Base-by-base conservation (phyloP, 2,113 vertebrate species). In the Microcebus griseorufus region DNA sequence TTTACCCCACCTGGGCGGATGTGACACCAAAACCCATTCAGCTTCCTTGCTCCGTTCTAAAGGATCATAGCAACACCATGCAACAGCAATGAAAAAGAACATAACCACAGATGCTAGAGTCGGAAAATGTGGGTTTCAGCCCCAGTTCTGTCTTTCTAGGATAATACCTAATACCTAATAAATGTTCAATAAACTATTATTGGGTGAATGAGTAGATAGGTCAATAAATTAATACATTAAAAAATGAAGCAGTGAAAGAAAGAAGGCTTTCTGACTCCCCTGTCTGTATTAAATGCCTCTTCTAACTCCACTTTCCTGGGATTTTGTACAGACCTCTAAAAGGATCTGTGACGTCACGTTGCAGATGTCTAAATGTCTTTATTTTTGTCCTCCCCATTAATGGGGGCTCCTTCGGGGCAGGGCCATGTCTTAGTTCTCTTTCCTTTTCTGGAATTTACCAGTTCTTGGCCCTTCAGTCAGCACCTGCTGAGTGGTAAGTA, bases 291-390 rank as follows among this genome's bases (percentile, higher is more conserved):
- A 11, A 8, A 4, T 6, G 32, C 37, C 34, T 60, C n/a, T 72
- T 11, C 48, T 13, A 42, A 42, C 5, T 14, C 51, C 16, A 1
- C 51, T 85, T 42, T 22, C 39, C 27, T 22, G 27, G 58, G 13
- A 22, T 79, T 14, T 34, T 62, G 2, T 1, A 8, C 0, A 42
- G 64, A 25, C 29, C 3, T 5, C 45, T 27, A 2, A 3, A 0
- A 12, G 25, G 11, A 2, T 16, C 3, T 58, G 34, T 16, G 25
- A 22, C 22, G 5, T 6, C 3, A 0, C 4, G 29, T 2, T 18
- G 45, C 14, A 4, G 22, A 6, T 3, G 51, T 13, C 39, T 62
- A 5, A 22, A 6, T 3, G 51, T 13, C 39, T 64, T 6, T n/a
- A 1, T 9, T 53, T 9, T n/a, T 16, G 42, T 62, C 62, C 6